Base-by-base conservation (phyloP, 64 coral and sea anemone species). In the Acropora tenuis region DNA sequence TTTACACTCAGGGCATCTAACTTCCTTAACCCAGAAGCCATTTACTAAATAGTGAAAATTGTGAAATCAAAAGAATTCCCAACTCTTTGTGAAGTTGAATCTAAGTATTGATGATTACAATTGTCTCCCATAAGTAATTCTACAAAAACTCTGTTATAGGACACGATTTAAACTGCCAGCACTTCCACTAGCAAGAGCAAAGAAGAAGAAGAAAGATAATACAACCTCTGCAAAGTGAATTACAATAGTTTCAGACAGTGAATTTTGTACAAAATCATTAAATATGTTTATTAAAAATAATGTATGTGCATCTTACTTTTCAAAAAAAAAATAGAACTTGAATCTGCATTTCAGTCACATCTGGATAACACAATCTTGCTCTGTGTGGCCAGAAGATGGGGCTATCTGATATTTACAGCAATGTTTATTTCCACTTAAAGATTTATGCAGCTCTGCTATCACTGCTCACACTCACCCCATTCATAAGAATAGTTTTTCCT, bases 131-230 rank as follows among this genome's bases (percentile, higher is more conserved):
- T 15, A 63, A 63, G 60, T 63, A 12, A 63, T 15, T 63, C 10
- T 2, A 55, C 16, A 10, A 1, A 43, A 88, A 2, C 41, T 94
- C 41, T 92, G 68, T 95, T 85, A n/a, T 76, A 98, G 96, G 76
- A 98, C 96, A 45, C 84, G 87, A 78, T 98, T 98, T 80, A 98
- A 98, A 78, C 96, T 98, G 45, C 96, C 96, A 74, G 75, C 93
- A 52, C 77, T 90, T 61, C 87, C 93, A 5, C 78, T 98, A 72
- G 84, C 90, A 58, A 89, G 94, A 90, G 83, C 93, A 77, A 98
- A 90, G 87, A 98, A 95, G 63, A 98, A 95, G 68, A 98, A 93
- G 83, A 98, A 98, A 76, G 76, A 89, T 77, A 94, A 86, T 67
- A 74, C 48, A 60, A 65, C 82, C 12, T 65, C 82, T 71, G n/a